These are phyloP conservation scores for Noctua janthina DNA, from an alignment of 2,888 invertebrate species.

Conservation along the genomic window DNA sequence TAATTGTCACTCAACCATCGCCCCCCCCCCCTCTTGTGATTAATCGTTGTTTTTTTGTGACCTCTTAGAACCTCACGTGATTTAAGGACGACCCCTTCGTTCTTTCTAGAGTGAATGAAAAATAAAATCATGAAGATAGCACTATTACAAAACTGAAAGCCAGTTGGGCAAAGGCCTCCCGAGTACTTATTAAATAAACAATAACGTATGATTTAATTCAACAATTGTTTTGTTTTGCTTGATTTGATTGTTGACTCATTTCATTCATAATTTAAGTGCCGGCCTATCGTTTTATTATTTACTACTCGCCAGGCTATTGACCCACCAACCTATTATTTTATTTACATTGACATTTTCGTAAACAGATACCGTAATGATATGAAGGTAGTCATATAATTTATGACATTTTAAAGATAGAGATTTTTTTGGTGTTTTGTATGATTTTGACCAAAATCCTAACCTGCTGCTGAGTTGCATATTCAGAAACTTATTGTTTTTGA, in stretches of 20 bases:
- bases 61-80: no score
- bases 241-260: conserved; percentile 22
- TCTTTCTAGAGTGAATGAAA: no score
- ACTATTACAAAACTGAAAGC: background rate
- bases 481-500: background rate
- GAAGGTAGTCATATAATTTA: background rate
- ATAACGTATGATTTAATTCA: background rate
- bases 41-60: no score
- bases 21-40: no score
- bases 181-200: background rate
- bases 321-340: conserved; percentile 22
- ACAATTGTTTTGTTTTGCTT: background rate
- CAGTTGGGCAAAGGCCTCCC: background rate
- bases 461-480: background rate
- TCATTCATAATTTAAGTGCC: conserved; percentile 41
- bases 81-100: no score
- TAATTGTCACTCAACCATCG: no score
- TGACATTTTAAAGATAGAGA: background rate
- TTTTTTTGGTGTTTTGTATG: background rate
- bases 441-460: background rate
- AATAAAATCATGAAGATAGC: background rate
- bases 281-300: conserved; percentile 42
- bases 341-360: conserved; percentile 27
- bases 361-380: background rate
- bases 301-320: conserved; percentile 36